phyloP scores from a whole-genome alignment of 2,888 invertebrate species.

The Leucoptera coffeella region DNA sequence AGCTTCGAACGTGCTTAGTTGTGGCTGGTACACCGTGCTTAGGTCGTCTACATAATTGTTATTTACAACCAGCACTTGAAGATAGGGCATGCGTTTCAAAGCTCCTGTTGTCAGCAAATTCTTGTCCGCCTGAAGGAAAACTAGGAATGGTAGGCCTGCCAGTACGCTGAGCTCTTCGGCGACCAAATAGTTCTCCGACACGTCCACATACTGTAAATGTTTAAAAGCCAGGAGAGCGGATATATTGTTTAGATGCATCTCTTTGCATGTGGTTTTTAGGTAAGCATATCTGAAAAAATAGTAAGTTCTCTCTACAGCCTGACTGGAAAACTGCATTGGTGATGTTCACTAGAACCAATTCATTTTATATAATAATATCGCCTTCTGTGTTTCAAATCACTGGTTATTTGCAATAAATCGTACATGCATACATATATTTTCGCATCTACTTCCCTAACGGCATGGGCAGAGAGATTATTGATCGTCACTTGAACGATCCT shows the following conservation, averaged over 20 bases:
- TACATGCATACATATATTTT: too few species aligned
- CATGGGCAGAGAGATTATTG: too few species aligned
- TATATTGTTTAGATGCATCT: constrained; percentile 46
- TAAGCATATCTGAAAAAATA: constrained; percentile 54
- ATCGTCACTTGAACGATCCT: too few species aligned
- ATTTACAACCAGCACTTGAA: constrained; percentile 56
- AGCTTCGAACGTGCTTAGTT: constrained; percentile 49
- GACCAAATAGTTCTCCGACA: constrained; percentile 47
- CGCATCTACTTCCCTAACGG: too few species aligned
- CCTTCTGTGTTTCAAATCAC: too few species aligned
- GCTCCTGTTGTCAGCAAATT: constrained; percentile 42
- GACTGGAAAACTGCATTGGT: too few species aligned
- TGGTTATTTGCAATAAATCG: too few species aligned
- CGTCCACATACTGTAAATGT: constrained; percentile 51
- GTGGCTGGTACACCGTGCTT: constrained; percentile 44
- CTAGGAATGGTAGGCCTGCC: constrained; percentile 41
- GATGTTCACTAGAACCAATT: too few species aligned
- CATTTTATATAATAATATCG: too few species aligned
- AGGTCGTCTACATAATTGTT: constrained; percentile 45
- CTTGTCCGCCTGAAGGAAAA: constrained; percentile 51
- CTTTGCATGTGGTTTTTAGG: constrained; percentile 43
- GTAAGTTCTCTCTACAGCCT: too few species aligned
- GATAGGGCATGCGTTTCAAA: constrained; percentile 43
- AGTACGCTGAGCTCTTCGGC: constrained; percentile 38
- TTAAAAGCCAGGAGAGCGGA: constrained; percentile 37